Evolutionary conservation across 2,797 vertebrate species (phyloP).

Genomic region (Malurus leucopterus): DNA sequence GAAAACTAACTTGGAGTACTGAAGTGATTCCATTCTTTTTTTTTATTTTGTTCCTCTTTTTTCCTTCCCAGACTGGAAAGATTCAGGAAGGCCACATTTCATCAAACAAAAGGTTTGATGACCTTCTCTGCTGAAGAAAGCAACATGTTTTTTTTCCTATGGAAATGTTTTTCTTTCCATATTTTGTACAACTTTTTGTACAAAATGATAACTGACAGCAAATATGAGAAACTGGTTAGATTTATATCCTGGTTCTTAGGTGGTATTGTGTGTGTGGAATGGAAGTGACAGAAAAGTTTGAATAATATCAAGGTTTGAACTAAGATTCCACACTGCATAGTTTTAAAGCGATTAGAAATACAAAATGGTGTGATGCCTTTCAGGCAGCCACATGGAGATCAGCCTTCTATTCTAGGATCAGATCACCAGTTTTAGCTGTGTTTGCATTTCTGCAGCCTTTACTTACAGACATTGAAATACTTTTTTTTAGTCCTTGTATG

Average conservation of each 20-base stretch:
- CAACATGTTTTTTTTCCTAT: neutral
- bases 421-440: neutral
- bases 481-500: neutral
- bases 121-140: neutral
- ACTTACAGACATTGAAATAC: neutral
- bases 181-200: neutral
- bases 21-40: neutral
- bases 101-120: neutral
- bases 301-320: neutral
- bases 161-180: neutral
- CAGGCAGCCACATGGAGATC: rapidly evolving
- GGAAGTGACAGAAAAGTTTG: neutral
- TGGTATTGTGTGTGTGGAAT: neutral
- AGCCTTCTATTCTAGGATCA: neutral
- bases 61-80: neutral
- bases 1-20: neutral
- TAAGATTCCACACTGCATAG: neutral
- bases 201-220: neutral
- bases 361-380: neutral
- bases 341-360: neutral
- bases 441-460: neutral
- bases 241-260: neutral
- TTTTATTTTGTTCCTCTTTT: neutral
- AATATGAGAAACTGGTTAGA: neutral
- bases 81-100: neutral